Base-by-base conservation (phyloP, 2,888 invertebrate species). In the Heliconius sara region DNA sequence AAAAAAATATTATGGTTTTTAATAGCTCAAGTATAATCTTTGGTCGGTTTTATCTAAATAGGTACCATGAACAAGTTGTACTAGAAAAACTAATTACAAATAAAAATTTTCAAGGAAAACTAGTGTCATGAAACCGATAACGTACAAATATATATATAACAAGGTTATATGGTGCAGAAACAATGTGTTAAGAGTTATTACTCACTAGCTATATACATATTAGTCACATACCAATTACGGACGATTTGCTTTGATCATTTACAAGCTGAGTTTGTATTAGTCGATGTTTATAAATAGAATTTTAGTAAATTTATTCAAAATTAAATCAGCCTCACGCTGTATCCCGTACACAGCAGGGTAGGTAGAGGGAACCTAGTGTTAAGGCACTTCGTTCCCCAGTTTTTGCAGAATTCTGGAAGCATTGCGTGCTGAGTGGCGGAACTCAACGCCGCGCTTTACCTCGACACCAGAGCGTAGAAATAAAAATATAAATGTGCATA, bases 141-240 rank as follows among this genome's bases (percentile, higher is more conserved):
- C 65, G 52, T 22, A 78, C 7, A 70, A 16, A 75, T 16, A 25
- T 22, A 67, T 34, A 74, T 39, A 75, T 7, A 39, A 60, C 78
- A 77, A 77, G 77, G 80, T 74, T 30, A 27, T 52, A 30, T 52
- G 47, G 67, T 52, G 52, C 6, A 76, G 68, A 76, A 75, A 57
- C 70, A 52, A 65, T 80, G 74, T 70, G 43, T 74, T 57, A 39
- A 68, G 68, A 66, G 27, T 13, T 25, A 71, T 80, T 78, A 80
- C 71, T 78, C 80, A 80, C 57, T 52, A 67, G 10, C 52, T 43
- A 52, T 30, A 2, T 63, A 66, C 27, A 66, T 25, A 80, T 78
- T 78, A 80, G 75, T 80, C 80, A 80, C 34, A 57, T 47, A 68
- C 30, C 3, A 25, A 73, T 66, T 34, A 30, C 65, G 66, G 9